A percentile compares a stretch with the other conserved stretches of the same genome.
Evolutionary conservation across 2,888 invertebrate species (phyloP).

Genomic region (Heterodera filipjevi): DNA sequence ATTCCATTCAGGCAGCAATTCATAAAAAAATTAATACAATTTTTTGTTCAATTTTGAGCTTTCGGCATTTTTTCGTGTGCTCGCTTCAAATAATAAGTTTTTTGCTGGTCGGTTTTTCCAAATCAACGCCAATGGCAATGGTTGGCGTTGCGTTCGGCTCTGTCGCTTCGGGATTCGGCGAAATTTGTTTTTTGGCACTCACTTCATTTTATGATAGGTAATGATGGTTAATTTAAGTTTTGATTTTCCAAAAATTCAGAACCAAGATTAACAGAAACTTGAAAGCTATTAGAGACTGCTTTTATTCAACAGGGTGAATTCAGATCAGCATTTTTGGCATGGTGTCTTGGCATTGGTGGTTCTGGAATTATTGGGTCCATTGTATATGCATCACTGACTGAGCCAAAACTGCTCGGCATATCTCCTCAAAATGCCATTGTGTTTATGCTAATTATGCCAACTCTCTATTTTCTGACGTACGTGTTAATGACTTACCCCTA

Average conservation of each 20-base stretch:
- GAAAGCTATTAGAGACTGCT: no score
- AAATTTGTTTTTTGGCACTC: slow-evolving; percentile 78
- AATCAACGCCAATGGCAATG: slow-evolving; percentile 40
- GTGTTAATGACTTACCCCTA: background rate
- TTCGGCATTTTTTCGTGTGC: slow-evolving; percentile 56
- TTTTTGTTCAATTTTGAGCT: slow-evolving; percentile 39
- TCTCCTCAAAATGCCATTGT: slow-evolving; percentile 71
- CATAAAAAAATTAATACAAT: background rate
- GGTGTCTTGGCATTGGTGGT: slow-evolving; percentile 81
- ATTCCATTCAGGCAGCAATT: slow-evolving; percentile 28
- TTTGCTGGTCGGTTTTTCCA: slow-evolving; percentile 61
- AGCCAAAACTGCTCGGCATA: slow-evolving; percentile 69
- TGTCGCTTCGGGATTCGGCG: slow-evolving; percentile 79
- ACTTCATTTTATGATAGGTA: slow-evolving; percentile 69
- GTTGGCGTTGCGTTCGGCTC: slow-evolving; percentile 76
- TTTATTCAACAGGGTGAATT: slow-evolving; percentile 28
- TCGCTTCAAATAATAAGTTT: slow-evolving; percentile 55
- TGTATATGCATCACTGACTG: slow-evolving; percentile 71
- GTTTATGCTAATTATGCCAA: slow-evolving; percentile 76
- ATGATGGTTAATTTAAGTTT: no score
- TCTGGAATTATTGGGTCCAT: slow-evolving; percentile 73
- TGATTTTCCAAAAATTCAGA: no score
- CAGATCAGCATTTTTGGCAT: slow-evolving; percentile 79
- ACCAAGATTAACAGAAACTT: no score
- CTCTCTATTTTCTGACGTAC: slow-evolving; percentile 73